Percentiles rank a stretch among this genome's conserved stretches.
phyloP scores from a whole-genome alignment of 2,888 invertebrate species.

The Nomada hirtipes region DNA sequence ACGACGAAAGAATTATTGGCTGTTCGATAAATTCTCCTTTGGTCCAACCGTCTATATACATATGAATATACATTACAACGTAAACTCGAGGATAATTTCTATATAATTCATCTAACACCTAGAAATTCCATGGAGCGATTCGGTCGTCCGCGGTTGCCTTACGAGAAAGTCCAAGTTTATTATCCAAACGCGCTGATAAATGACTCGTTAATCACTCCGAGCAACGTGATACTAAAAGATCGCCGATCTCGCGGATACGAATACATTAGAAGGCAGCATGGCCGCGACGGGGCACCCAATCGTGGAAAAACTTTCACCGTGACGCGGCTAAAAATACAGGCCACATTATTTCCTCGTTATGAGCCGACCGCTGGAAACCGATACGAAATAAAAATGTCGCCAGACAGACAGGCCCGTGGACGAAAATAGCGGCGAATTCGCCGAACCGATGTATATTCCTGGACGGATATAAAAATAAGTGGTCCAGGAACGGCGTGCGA shows the following conservation, averaged over 20 bases:
- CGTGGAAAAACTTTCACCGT: slow-evolving; percentile 60
- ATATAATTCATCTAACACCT: too few relatives aligned
- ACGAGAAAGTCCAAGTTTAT: too few relatives aligned
- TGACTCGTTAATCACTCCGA: background rate
- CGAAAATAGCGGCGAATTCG: slow-evolving; percentile 36
- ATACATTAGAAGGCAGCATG: slow-evolving; percentile 30
- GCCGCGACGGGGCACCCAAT: slow-evolving; percentile 18
- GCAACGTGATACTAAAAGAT: background rate
- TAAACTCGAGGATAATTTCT: too few relatives aligned
- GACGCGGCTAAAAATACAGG: slow-evolving; percentile 52
- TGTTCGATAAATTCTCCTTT: too few relatives aligned
- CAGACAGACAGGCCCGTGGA: background rate
- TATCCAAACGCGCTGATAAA: too few relatives aligned
- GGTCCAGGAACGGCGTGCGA: slow-evolving; percentile 32
- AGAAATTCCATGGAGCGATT: too few relatives aligned
- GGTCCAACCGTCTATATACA: too few relatives aligned
- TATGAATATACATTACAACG: too few relatives aligned
- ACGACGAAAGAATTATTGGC: too few relatives aligned
- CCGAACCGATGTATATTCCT: background rate
- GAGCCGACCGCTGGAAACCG: slow-evolving; percentile 12
- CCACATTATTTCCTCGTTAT: slow-evolving; percentile 49
- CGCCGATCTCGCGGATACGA: background rate
- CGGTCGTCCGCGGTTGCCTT: too few relatives aligned
- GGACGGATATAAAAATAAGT: slow-evolving; percentile 30
- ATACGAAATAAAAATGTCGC: slow-evolving; percentile 29